Conservation (phyloP, 2,797 vertebrate genomes). For the Pteronotus mesoamericanus region DNA sequence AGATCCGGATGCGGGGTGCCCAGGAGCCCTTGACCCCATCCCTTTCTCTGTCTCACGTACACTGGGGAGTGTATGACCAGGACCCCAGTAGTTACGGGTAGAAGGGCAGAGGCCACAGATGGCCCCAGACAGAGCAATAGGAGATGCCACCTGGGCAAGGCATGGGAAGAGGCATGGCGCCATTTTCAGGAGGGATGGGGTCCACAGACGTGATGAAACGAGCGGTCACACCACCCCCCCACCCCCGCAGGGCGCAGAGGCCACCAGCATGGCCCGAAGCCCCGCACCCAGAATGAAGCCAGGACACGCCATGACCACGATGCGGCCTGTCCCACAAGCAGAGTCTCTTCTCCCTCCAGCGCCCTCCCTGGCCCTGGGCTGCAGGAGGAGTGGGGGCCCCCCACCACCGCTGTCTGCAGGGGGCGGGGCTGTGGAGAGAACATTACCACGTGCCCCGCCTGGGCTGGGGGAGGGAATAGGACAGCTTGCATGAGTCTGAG, state of each 20-base stretch:
- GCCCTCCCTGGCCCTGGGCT: not conserved
- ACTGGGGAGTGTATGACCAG: not conserved
- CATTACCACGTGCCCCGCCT: not conserved
- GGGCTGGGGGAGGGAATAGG: not conserved
- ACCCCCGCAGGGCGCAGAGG: not conserved
- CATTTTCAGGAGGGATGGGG: not conserved
- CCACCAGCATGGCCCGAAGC: not conserved
- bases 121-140: not conserved
- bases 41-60: not conserved
- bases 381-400: not conserved
- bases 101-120: not conserved
- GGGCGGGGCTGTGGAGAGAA: not conserved
- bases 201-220: not conserved
- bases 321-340: rapidly evolving
- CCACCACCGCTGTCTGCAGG: not conserved
- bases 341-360: not conserved
- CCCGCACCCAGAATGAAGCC: not conserved
- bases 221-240: not conserved
- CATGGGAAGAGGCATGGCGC: not conserved
- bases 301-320: not conserved
- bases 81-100: not conserved
- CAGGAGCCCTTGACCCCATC: not conserved
- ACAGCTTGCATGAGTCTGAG: not conserved
- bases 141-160: not conserved
- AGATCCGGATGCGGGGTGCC: not conserved